Conservation (phyloP, 2,113 vertebrate genomes). For the Eubucco bourcierii region DNA sequence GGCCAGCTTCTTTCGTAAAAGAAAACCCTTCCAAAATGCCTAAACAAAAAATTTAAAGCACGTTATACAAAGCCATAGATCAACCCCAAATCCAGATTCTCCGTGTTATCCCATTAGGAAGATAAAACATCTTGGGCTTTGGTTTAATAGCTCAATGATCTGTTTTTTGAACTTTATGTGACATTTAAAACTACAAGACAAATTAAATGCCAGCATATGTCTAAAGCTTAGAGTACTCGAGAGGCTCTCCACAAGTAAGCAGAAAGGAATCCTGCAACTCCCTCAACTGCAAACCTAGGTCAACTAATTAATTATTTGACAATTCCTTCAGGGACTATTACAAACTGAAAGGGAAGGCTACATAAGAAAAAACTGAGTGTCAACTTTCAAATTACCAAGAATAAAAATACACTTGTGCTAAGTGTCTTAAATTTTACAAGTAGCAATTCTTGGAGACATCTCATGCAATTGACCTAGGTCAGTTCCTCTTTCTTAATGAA, state of each 20-base stretch:
- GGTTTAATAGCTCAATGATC: conserved; percentile 89
- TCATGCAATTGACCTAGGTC: conserved; percentile 30
- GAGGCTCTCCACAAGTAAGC: conserved; percentile 79
- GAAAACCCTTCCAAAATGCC: conserved; percentile 91
- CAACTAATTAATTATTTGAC: conserved; percentile 94
- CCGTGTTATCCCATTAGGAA: conserved; percentile 91
- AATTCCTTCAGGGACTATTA: conserved; percentile 87
- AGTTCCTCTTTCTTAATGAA: conserved; percentile 17
- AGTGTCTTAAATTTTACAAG: conserved; percentile 56
- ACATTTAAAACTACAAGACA: conserved; percentile 89
- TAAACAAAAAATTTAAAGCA: conserved; percentile 83
- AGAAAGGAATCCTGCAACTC: conserved; percentile 87
- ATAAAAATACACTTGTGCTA: conserved; percentile 64
- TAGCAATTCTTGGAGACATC: conserved; percentile 3
- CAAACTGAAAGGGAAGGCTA: conserved; percentile 73
- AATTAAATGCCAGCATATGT: conserved; percentile 89
- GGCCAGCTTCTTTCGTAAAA: conserved; percentile 86
- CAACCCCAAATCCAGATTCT: conserved; percentile 87
- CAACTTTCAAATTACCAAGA: conserved; percentile 72
- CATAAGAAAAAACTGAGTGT: conserved; percentile 59
- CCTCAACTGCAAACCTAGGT: conserved; percentile 84
- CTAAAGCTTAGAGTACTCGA: conserved; percentile 89
- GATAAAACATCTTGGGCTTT: conserved; percentile 90
- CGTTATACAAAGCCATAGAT: conserved; percentile 83
- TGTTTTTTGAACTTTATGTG: conserved; percentile 97